Percentiles rank a stretch among this genome's conserved stretches.
phyloP scores from a whole-genome alignment of 2,797 vertebrate species.

The Acipenser oxyrinchus region DNA sequence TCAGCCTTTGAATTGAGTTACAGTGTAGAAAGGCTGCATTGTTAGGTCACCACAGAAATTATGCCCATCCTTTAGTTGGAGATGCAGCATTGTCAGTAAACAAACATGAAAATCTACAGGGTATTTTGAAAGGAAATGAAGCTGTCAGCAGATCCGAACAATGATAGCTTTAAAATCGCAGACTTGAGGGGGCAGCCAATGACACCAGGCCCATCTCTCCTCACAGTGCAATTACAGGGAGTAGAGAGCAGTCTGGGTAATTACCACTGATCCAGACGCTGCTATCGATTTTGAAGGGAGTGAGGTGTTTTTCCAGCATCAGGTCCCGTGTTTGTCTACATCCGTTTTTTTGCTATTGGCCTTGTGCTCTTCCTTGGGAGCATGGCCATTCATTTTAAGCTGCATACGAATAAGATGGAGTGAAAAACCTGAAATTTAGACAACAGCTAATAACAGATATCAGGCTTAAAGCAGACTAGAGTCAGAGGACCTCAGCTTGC shows the following conservation, averaged over 20 bases:
- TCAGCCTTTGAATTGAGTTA: no score
- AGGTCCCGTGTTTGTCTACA: slow-evolving; percentile 5
- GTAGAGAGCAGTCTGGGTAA: slow-evolving; percentile 43
- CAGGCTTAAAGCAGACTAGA: no score
- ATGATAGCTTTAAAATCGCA: slow-evolving; percentile 29
- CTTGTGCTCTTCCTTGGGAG: slow-evolving; percentile 5
- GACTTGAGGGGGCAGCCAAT: slow-evolving; percentile 18
- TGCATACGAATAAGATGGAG: no score
- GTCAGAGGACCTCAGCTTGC: no score
- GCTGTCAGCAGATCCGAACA: slow-evolving; percentile 35
- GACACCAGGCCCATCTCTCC: slow-evolving; percentile 46
- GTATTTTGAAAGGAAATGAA: background rate
- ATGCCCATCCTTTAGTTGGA: background rate
- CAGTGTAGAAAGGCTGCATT: no score
- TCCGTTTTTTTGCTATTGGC: slow-evolving; percentile 14
- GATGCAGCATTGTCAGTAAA: slow-evolving; percentile 17
- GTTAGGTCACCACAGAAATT: background rate
- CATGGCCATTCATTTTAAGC: no score
- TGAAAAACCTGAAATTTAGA: no score
- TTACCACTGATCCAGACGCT: slow-evolving; percentile 44
- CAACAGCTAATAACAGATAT: no score
- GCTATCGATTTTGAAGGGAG: slow-evolving; percentile 23
- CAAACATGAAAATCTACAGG: slow-evolving; percentile 25
- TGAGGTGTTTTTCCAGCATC: slow-evolving; percentile 1
- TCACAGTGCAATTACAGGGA: slow-evolving; percentile 53